Evolutionary conservation across 1,140 invertebrate species (phyloP), one percentile per base, ranked within the genome.

Genomic region (Saccostrea cuccullata): DNA sequence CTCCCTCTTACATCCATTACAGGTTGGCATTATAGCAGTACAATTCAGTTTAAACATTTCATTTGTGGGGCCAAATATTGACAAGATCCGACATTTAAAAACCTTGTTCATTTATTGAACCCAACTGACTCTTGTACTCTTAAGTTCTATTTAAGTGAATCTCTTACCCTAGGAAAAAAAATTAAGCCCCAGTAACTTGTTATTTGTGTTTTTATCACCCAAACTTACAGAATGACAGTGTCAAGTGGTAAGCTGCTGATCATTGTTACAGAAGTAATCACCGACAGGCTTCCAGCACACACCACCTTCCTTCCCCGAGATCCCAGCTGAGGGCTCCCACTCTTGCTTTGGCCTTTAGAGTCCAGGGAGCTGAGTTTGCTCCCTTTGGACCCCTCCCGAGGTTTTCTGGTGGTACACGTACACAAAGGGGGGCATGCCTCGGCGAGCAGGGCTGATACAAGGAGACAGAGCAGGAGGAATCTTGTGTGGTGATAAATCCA

Each of bases 401-500:
- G 40, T 88, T 88, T 88, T 26, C 64, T 60, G 20, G 87, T 88
- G 9, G 40, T 88, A 55, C 87, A 88, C 26, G 87, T 88, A 58
- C 87, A 88, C 55, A 56, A 82, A 13, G 87, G 87, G n/a, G 87
- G 87, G 55, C 87, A 88, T 40, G 87, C 87, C 36, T 88, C 70
- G 11, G 73, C 56, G 47, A 73, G 70, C 12, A 77, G 26, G 26
- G 70, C 70, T 30, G 70, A 77, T 17, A 60, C 8, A 30, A 86
- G 85, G 26, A 86, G 36, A 15, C 30, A 70, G 60, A 86, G 20
- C 3, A 60, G 60, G 30, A 86, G 64, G n/a, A 55, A 13, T 70
- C 70, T 20, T n/a, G 36, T 55, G 26, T 67, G 60, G 36, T 23
- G 36, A 67, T 64, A 47, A 64, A 86, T 86, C 64, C 40, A 64